Evolutionary conservation across 2,888 invertebrate species (phyloP), one percentile per base, ranked within the genome.

Genomic region (Opisthograptis luteolata): DNA sequence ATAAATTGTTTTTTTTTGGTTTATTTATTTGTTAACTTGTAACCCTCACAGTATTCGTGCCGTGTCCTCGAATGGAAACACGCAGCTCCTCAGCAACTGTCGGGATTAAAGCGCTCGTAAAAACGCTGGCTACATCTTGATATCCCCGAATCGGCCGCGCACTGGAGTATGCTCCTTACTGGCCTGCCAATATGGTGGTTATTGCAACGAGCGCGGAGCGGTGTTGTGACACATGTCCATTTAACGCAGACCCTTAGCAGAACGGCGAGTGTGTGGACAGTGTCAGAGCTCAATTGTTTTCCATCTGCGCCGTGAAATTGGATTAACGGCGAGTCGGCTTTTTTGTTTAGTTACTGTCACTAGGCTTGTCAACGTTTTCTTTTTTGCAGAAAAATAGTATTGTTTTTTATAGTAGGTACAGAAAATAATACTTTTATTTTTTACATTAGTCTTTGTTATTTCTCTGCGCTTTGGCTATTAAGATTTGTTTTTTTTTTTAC

Each of bases 31-130:
- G n/a, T n/a, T n/a, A n/a, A n/a, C n/a, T n/a, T n/a, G n/a, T n/a
- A n/a, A n/a, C n/a, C n/a, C 24, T 15, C 55, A 14, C 3, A 19
- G 6, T 2, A 13, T 37, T 43, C 64, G 66, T 65, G 31, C 10
- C 68, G 68, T 55, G 8, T 5, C 2, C 2, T 28, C 19, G 35
- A 68, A 60, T 64, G 84, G 60, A 73, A 68, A 72, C 76, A 31
- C 35, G 34, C 55, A 34, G 9, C 39, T 37, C 48, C 62, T 58
- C 71, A 60, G 67, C 76, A 75, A 79, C 79, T 77, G 75, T 74
- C 69, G 86, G 14, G 87, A 87, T 87, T 87, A 87, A 44, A 86
- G 84, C 84, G 81, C 82, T 86, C 86, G 84, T 87, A 85, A 87
- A 86, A 84, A 73, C 56, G 72, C 84, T 79, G 74, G 80, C 79